Conservation (phyloP, 2,797 vertebrate genomes). For the Meriones psammophilus region DNA sequence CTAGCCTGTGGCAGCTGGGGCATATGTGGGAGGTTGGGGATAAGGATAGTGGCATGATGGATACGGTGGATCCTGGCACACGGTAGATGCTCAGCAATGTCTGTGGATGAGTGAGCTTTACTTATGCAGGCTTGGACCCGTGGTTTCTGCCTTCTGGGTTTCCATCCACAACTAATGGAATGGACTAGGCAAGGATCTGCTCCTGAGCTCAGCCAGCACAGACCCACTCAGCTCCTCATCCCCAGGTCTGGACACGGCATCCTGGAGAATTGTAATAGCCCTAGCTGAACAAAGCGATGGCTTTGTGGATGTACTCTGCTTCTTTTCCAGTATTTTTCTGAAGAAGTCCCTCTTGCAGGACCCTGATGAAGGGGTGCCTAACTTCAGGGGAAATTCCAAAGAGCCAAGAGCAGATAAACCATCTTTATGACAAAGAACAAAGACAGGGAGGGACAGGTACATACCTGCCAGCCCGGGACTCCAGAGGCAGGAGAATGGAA, state of each 20-base stretch:
- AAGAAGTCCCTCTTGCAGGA: not conserved
- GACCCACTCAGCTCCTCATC: not conserved
- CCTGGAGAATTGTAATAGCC: not conserved
- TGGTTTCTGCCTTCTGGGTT: not conserved
- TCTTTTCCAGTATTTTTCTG: not conserved
- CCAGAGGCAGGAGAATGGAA: not conserved
- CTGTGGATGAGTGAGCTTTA: no score
- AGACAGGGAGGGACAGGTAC: not conserved
- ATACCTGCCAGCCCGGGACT: not conserved
- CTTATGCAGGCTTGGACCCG: not conserved
- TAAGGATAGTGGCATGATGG: not conserved
- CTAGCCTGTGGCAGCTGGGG: not conserved
- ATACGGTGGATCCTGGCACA: not conserved
- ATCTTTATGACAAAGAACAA: not conserved
- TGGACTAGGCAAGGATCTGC: not conserved
- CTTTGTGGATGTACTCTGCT: not conserved
- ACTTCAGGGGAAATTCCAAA: not conserved
- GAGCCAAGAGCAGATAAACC: not conserved
- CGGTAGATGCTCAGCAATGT: fast-evolving
- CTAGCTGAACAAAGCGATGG: not conserved
- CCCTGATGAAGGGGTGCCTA: not conserved
- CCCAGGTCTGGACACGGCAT: no score
- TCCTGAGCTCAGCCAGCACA: not conserved
- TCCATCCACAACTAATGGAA: not conserved
- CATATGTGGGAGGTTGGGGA: fast-evolving